Percentiles rank a stretch among this genome's conserved stretches.
These are phyloP conservation scores for Miopithecus talapoin DNA, from an alignment of 2,797 vertebrate genomes.

Conservation along the genomic window DNA sequence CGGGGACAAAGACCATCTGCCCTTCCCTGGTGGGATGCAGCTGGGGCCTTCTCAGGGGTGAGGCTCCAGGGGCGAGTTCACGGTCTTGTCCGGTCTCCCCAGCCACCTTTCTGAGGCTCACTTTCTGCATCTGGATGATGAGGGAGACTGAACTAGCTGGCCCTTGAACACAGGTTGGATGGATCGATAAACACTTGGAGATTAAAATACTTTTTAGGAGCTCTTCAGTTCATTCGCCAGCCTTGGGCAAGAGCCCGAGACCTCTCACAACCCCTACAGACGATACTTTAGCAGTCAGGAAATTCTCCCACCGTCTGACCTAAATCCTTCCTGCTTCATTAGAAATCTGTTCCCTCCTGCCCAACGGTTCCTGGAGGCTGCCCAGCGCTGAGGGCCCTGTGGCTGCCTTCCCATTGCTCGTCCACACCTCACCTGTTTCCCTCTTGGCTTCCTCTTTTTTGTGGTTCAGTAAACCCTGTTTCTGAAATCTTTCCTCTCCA, in stretches of 20 bases:
- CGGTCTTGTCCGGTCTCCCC: too few relatives aligned
- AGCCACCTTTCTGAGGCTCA: neutral
- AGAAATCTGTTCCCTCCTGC: neutral
- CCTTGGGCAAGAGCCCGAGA: slow-evolving; percentile 40
- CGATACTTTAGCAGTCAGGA: slow-evolving; percentile 33
- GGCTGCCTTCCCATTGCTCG: neutral
- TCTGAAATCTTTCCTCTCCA: neutral
- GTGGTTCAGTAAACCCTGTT: neutral
- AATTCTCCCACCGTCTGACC: slow-evolving; percentile 65
- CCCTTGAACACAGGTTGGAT: neutral
- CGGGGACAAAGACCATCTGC: neutral
- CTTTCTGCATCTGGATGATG: neutral
- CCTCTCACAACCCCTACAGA: slow-evolving; percentile 59
- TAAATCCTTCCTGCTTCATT: slow-evolving; percentile 63
- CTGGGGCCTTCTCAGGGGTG: neutral
- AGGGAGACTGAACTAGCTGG: neutral
- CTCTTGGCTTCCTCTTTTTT: neutral
- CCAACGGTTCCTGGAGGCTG: neutral
- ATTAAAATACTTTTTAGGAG: slow-evolving; percentile 53
- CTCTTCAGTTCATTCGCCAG: neutral
- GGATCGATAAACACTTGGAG: slow-evolving; percentile 33
- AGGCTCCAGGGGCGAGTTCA: neutral
- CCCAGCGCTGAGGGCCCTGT: neutral
- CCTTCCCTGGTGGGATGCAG: neutral
- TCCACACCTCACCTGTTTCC: slow-evolving; percentile 39